Conservation (phyloP, 2,113 vertebrate species). For the Gracilinanus agilis region DNA sequence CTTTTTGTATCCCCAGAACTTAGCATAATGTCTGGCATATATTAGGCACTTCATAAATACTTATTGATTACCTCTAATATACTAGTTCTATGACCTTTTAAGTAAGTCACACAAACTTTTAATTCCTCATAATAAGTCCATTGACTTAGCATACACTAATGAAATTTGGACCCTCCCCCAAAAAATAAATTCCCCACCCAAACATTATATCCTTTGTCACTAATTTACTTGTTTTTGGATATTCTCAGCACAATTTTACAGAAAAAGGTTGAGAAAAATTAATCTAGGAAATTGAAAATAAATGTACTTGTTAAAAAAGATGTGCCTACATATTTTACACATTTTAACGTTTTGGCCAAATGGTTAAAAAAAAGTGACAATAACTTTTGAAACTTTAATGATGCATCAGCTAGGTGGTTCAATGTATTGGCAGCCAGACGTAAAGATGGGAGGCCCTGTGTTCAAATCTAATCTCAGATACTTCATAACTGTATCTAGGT, state of each 20-base stretch:
- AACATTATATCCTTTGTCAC: not conserved
- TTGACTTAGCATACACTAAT: too few species aligned
- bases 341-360: not conserved
- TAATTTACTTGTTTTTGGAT: not conserved
- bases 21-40: too few species aligned
- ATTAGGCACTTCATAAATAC: not conserved
- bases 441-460: too few species aligned
- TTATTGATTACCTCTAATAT: not conserved
- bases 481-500: too few species aligned
- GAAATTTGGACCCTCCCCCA: not conserved
- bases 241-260: not conserved
- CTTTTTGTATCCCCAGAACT: too few species aligned
- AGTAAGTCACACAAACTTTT: not conserved
- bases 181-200: not conserved
- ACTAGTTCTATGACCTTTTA: not conserved
- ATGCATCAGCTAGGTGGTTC: too few species aligned
- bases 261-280: not conserved
- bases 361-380: not conserved
- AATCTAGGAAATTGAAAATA: constrained; percentile 4
- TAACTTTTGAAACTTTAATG: not conserved
- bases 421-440: too few species aligned
- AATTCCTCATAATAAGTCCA: too few species aligned
- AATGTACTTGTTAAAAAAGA: not conserved
- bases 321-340: not conserved
- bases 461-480: too few species aligned